phyloP scores from a whole-genome alignment of 2,797 vertebrate species.

The Lerista edwardsae region DNA sequence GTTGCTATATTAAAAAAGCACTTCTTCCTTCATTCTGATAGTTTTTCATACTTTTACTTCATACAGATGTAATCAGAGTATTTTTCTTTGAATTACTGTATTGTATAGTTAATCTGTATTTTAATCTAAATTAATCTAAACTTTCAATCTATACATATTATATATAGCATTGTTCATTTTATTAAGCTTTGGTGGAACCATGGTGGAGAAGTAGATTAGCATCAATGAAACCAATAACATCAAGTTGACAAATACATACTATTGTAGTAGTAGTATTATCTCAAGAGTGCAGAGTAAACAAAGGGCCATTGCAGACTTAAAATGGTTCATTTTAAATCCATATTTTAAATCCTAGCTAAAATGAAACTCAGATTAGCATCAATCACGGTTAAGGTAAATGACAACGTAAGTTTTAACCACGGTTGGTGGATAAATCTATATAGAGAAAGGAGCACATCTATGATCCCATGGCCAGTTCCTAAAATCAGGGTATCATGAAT shows the following conservation, averaged over 20 bases:
- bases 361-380: background rate
- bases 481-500: no score
- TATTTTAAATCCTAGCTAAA: background rate
- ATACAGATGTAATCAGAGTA: background rate
- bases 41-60: background rate
- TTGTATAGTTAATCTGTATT: background rate
- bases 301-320: background rate
- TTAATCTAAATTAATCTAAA: background rate
- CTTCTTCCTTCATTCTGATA: background rate
- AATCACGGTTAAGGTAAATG: background rate
- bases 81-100: background rate
- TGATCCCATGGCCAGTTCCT: no score
- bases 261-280: background rate
- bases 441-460: background rate
- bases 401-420: background rate
- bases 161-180: no score
- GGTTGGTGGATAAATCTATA: background rate
- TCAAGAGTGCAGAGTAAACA: background rate
- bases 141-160: background rate
- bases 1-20: background rate
- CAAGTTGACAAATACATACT: background rate
- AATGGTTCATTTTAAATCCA: background rate
- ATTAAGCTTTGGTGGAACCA: no score
- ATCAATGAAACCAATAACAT: background rate
- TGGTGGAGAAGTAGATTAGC: background rate